These are phyloP conservation scores for Trididemnum clinides DNA, from an alignment of 23 tunicate genomes.

Conservation along the genomic window DNA sequence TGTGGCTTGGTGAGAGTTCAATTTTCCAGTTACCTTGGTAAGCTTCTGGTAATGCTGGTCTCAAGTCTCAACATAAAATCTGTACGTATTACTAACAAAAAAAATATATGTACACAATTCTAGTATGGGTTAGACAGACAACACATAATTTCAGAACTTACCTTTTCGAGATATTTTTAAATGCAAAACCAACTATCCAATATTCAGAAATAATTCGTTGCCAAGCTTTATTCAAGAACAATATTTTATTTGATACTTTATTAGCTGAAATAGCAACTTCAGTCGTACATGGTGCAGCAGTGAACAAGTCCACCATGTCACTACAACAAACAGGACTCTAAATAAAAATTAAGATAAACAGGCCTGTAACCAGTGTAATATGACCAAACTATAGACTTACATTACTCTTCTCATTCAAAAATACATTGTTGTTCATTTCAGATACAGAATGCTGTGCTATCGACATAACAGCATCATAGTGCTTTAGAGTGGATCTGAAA, in stretches of 20 bases:
- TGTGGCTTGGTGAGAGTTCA: too few relatives aligned
- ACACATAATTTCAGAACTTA: neutral
- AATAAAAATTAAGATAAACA: neutral
- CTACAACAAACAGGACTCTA: neutral
- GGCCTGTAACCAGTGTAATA: neutral
- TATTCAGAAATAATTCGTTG: neutral
- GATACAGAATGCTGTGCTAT: neutral
- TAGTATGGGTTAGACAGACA: too few relatives aligned
- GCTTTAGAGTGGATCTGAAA: neutral
- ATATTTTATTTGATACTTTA: neutral
- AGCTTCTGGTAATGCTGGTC: too few relatives aligned
- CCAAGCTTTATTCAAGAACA: conserved; percentile 3
- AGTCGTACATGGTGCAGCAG: neutral
- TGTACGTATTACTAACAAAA: too few relatives aligned
- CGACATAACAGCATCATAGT: neutral
- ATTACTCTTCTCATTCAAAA: neutral
- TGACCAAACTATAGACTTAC: neutral
- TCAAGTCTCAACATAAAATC: too few relatives aligned
- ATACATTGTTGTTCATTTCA: conserved; percentile 3
- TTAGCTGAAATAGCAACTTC: neutral
- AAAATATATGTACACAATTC: too few relatives aligned
- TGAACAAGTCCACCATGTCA: conserved; percentile 11
- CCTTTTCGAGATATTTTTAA: neutral
- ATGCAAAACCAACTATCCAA: conserved; percentile 20
- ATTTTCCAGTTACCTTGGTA: too few relatives aligned